Conservation (phyloP, 30 jellyfish, hydroid and myxozoan genomes). For the Sanderia malayensis region DNA sequence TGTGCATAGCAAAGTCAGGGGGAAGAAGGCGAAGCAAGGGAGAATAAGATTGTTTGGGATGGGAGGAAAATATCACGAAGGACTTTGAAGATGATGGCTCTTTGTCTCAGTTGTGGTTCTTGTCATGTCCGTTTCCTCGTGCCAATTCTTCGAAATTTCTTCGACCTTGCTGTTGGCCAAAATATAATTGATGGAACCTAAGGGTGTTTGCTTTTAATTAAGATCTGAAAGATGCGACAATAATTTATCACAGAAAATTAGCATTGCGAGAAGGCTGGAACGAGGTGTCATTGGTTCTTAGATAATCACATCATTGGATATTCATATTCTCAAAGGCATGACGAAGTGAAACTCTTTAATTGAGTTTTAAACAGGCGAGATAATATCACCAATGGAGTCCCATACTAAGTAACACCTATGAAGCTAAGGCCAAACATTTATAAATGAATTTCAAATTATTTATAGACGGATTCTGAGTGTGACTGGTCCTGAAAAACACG, state of each 20-base stretch:
- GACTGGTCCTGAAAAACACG: background rate
- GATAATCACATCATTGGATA: slow-evolving; percentile 1
- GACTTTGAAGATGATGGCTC: too few species aligned
- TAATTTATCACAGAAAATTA: slow-evolving; percentile 6
- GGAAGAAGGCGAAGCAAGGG: too few species aligned
- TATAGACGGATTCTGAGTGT: background rate
- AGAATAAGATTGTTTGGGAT: too few species aligned
- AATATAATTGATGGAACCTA: too few species aligned
- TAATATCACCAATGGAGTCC: background rate
- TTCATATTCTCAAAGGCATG: background rate
- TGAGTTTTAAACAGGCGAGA: background rate
- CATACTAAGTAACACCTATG: background rate
- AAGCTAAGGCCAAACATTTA: background rate
- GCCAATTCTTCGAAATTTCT: too few species aligned
- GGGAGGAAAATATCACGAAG: too few species aligned
- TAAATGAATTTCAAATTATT: too few species aligned
- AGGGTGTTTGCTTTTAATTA: background rate
- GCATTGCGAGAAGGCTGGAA: background rate
- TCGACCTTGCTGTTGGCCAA: too few species aligned
- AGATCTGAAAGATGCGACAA: background rate
- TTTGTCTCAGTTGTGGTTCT: too few species aligned
- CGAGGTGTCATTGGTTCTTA: slow-evolving; percentile 1
- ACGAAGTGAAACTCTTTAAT: background rate
- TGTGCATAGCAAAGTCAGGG: too few species aligned
- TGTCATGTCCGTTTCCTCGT: too few species aligned